phyloP scores from a whole-genome alignment of 2,888 invertebrate species.

The Athrips mouffetella region DNA sequence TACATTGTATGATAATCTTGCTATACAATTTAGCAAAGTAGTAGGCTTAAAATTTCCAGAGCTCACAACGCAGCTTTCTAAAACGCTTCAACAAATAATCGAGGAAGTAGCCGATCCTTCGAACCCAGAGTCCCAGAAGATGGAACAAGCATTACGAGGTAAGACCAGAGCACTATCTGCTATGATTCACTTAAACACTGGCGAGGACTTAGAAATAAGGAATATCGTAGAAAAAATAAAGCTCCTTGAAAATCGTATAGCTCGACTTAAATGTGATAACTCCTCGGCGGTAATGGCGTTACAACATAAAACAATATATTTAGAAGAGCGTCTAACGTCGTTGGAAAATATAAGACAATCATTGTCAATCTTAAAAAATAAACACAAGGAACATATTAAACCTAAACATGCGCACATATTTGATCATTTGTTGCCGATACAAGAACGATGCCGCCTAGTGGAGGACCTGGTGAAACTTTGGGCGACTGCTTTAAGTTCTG shows the following conservation, averaged over 20 bases:
- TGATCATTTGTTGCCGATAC: constrained; percentile 36
- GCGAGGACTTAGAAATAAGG: constrained; percentile 29
- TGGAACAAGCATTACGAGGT: constrained; percentile 19
- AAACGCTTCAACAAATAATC: constrained; percentile 31
- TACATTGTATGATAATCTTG: constrained; percentile 33
- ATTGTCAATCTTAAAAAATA: constrained; percentile 25
- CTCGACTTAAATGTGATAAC: constrained; percentile 25
- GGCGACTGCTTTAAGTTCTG: constrained; percentile 28
- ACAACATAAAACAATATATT: constrained; percentile 37
- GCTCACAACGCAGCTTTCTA: constrained; percentile 28
- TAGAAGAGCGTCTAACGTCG: constrained; percentile 36
- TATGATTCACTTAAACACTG: constrained; percentile 12
- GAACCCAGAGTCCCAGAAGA: constrained; percentile 21
- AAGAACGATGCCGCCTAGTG: constrained; percentile 34
- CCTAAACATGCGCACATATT: constrained; percentile 30
- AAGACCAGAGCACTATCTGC: constrained; percentile 15
- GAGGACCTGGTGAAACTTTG: constrained; percentile 34
- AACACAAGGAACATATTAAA: constrained; percentile 10
- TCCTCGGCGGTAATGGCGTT: constrained; percentile 32
- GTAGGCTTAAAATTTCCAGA: constrained; percentile 27
- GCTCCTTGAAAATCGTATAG: constrained; percentile 31
- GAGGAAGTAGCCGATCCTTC: constrained; percentile 28
- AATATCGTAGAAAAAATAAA: constrained; percentile 34
- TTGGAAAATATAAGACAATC: constrained; percentile 35
- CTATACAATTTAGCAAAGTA: constrained; percentile 31